These are phyloP conservation scores for Sphenopsis melanotis DNA, from an alignment of 2,797 vertebrate species.

Conservation along the genomic window DNA sequence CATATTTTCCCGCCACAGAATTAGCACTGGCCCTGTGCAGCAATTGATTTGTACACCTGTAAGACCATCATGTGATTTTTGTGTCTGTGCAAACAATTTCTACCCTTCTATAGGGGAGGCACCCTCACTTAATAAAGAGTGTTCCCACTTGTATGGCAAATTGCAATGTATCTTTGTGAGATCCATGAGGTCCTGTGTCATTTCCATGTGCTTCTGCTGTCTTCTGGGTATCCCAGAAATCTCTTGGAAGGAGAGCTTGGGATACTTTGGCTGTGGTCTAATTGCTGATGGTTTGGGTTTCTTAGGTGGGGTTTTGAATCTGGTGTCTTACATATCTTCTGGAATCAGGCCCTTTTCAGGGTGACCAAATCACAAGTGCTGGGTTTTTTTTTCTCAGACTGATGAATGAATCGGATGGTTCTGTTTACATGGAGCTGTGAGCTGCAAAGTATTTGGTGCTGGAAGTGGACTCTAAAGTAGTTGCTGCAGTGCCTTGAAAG, in stretches of 20 bases:
- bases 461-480: background rate
- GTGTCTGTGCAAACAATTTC: background rate
- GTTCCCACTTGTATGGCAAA: background rate
- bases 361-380: background rate
- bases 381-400: background rate
- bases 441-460: background rate
- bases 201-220: background rate
- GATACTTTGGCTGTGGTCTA: background rate
- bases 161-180: fast-evolving
- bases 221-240: background rate
- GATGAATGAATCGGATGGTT: background rate
- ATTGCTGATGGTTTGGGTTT: background rate
- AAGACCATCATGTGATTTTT: background rate
- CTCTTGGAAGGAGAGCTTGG: background rate
- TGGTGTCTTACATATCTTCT: background rate
- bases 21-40: background rate
- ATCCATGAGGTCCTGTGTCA: fast-evolving
- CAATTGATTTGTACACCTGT: background rate
- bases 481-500: background rate
- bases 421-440: background rate
- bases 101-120: background rate
- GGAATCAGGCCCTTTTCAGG: background rate
- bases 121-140: background rate
- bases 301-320: background rate
- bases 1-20: background rate